phyloP scores from a whole-genome alignment of 2,888 invertebrate species.

The Metalampra italica region DNA sequence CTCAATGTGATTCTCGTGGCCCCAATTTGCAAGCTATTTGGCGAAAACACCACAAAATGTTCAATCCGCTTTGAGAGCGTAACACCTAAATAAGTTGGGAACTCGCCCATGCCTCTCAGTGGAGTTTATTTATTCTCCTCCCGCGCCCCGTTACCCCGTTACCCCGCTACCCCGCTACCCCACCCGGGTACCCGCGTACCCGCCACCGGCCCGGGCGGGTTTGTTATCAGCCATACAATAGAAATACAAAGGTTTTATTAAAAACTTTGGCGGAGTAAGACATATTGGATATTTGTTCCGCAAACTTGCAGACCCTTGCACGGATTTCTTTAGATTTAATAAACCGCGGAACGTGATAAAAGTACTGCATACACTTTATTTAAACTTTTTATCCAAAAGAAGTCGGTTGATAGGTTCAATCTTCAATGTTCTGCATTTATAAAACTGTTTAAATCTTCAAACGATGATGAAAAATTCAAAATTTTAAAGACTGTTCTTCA shows the following conservation, averaged over 20 bases:
- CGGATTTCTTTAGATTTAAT: too few relatives aligned
- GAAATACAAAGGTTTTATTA: slow-evolving; percentile 19
- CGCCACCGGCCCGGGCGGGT: slow-evolving; percentile 10
- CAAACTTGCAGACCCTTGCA: not conserved
- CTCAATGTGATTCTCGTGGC: not conserved
- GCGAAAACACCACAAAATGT: slow-evolving; percentile 6
- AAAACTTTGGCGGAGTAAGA: slow-evolving; percentile 4
- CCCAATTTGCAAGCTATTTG: not conserved
- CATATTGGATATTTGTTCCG: not conserved
- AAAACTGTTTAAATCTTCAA: too few relatives aligned
- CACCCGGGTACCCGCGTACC: not conserved
- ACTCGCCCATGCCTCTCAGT: slow-evolving; percentile 20
- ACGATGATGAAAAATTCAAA: too few relatives aligned
- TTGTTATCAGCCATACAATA: slow-evolving; percentile 30
- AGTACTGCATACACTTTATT: too few relatives aligned
- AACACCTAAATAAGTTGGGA: slow-evolving; percentile 21
- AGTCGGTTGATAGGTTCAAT: too few relatives aligned
- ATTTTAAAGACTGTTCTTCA: too few relatives aligned
- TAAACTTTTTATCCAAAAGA: too few relatives aligned
- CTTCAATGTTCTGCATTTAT: too few relatives aligned
- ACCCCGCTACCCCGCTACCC: not conserved
- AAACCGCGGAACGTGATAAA: too few relatives aligned
- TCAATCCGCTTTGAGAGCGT: slow-evolving; percentile 7
- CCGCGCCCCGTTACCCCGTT: not conserved
- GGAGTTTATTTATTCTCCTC: slow-evolving; percentile 31